phyloP scores from a whole-genome alignment of 2,113 vertebrate genomes.

The Scalopus aquaticus region DNA sequence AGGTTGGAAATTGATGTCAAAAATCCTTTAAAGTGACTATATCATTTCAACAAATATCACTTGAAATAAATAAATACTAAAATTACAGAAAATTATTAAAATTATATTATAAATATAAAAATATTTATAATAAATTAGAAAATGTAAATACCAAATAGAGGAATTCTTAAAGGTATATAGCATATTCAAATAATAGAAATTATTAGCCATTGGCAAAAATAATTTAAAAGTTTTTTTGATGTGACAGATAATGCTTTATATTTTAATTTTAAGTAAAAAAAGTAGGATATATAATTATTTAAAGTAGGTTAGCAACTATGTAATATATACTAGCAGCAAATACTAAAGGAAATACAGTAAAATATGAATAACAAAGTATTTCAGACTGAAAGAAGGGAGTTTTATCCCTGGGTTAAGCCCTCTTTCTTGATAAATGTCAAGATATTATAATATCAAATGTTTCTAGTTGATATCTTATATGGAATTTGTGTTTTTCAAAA shows the following conservation, averaged over 20 bases:
- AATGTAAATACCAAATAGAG: neutral
- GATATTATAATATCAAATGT: conserved; percentile 20
- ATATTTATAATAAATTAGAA: neutral
- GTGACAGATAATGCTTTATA: neutral
- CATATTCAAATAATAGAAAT: neutral
- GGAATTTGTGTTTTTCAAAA: conserved; percentile 56
- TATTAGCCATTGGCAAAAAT: neutral
- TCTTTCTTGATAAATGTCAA: conserved; percentile 22
- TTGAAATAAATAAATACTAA: neutral
- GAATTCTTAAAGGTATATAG: neutral
- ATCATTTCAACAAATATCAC: neutral
- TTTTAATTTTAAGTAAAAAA: neutral
- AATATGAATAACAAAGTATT: neutral
- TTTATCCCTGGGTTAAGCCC: neutral
- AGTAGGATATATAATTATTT: neutral
- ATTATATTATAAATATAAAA: neutral
- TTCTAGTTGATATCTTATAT: neutral
- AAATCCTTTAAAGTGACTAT: neutral
- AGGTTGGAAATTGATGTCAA: neutral
- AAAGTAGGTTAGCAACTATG: neutral
- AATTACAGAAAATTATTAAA: neutral
- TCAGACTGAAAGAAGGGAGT: neutral
- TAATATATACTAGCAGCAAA: neutral
- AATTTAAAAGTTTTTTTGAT: neutral
- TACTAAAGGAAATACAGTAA: neutral